Percentiles rank a stretch among this genome's conserved stretches.
Conservation (phyloP, 2,888 invertebrate genomes). For the Timandra comae region DNA sequence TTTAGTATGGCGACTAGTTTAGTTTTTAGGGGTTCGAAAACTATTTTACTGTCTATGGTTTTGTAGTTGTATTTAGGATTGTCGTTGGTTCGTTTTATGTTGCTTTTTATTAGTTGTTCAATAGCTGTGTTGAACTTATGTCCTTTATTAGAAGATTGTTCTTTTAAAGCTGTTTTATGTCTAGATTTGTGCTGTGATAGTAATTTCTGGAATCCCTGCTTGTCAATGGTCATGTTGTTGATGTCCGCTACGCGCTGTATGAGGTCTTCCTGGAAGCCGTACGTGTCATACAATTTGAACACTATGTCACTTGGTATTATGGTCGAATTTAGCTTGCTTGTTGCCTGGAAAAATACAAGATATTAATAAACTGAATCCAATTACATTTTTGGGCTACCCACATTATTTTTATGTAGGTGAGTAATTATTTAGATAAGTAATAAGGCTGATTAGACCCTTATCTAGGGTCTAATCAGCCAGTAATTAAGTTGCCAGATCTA, state of each 20-base stretch:
- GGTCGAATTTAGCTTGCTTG: conserved; percentile 46
- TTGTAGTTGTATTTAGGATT: conserved; percentile 79
- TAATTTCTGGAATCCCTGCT: conserved; percentile 74
- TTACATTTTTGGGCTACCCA: too few species aligned
- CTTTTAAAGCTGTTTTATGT: conserved; percentile 64
- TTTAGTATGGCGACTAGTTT: conserved; percentile 77
- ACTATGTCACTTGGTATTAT: conserved; percentile 80
- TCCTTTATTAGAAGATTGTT: conserved; percentile 45
- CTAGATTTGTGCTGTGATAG: conserved; percentile 67
- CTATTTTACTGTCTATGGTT: conserved; percentile 53
- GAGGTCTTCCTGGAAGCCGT: conserved; percentile 84
- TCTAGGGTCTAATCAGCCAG: too few species aligned
- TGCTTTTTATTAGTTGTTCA: conserved; percentile 55
- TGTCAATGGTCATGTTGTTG: conserved; percentile 80
- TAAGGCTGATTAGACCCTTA: too few species aligned
- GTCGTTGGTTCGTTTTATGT: conserved; percentile 78
- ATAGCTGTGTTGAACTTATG: conserved; percentile 58
- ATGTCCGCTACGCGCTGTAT: conserved; percentile 80
- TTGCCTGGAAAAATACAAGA: conserved; percentile 38
- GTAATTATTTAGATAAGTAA: too few species aligned
- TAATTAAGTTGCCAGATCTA: too few species aligned
- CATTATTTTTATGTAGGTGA: too few species aligned
- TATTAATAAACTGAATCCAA: too few species aligned
- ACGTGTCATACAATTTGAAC: conserved; percentile 86
- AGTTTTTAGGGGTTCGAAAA: conserved; percentile 75